These are phyloP conservation scores for Oncorhynchus masou DNA, from an alignment of 2,113 vertebrate genomes.

Conservation along the genomic window DNA sequence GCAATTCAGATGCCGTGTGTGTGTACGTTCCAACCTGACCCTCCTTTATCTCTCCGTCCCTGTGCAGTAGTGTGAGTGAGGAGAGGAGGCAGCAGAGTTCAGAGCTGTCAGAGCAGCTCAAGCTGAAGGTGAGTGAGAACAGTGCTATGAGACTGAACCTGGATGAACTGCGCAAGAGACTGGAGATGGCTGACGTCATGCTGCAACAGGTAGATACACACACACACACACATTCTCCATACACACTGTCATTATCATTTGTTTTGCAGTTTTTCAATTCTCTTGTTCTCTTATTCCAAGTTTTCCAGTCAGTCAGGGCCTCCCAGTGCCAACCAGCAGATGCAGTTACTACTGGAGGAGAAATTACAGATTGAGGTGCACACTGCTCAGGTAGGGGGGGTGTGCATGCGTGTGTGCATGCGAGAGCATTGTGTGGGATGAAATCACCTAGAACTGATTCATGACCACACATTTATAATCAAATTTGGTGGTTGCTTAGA, in stretches of 20 bases:
- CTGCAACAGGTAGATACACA: slow-evolving; percentile 87
- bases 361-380: slow-evolving; percentile 79
- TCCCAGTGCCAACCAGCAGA: slow-evolving; percentile 79
- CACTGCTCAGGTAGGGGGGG: slow-evolving; percentile 63
- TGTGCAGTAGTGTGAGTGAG: slow-evolving; percentile 80
- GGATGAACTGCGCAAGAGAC: slow-evolving; percentile 86
- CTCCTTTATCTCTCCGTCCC: not conserved
- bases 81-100: slow-evolving; percentile 89
- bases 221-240: not conserved
- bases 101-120: slow-evolving; percentile 85
- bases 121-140: slow-evolving; percentile 74
- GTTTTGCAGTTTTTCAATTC: not conserved
- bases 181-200: slow-evolving; percentile 92
- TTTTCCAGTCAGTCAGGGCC: slow-evolving; percentile 81
- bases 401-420: not conserved
- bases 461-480: too few species aligned
- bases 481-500: too few species aligned
- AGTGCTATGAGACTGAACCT: slow-evolving; percentile 73
- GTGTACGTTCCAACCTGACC: not conserved
- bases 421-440: not conserved
- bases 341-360: slow-evolving; percentile 83
- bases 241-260: not conserved
- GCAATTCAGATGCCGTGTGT: too few species aligned
- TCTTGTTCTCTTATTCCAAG: slow-evolving; percentile 55
- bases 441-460: too few species aligned